Conservation (phyloP, 1,140 invertebrate genomes). For the Tribolium madens region DNA sequence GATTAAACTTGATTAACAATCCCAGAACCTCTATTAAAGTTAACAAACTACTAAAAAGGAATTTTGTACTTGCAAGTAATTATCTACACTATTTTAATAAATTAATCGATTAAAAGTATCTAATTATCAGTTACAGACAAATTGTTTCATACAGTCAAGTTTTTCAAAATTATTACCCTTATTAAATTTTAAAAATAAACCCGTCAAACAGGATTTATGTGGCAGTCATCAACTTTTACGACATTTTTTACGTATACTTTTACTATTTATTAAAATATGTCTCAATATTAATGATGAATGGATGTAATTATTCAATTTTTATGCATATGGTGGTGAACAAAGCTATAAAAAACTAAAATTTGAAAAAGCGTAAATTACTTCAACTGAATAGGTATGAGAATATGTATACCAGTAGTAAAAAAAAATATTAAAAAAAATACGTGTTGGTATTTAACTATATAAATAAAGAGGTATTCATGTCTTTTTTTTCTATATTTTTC, state of each 20-base stretch:
- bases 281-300: background rate
- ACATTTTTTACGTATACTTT: background rate
- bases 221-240: background rate
- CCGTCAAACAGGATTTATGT: background rate
- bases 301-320: background rate
- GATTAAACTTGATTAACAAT: background rate
- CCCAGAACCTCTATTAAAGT: background rate
- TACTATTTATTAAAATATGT: background rate
- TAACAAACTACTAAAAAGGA: background rate
- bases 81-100: background rate
- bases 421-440: too few relatives aligned
- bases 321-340: background rate
- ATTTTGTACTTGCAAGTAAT: background rate
- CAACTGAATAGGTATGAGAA: too few relatives aligned
- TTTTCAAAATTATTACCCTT: background rate
- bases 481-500: too few relatives aligned
- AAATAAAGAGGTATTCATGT: too few relatives aligned
- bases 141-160: background rate
- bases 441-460: too few relatives aligned
- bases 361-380: too few relatives aligned
- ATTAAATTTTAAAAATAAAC: background rate
- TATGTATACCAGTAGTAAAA: too few relatives aligned
- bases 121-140: background rate
- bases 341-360: too few relatives aligned
- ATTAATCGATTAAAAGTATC: background rate